These are phyloP conservation scores for Pecten maximus DNA, from an alignment of 2,888 invertebrate species.

Conservation along the genomic window DNA sequence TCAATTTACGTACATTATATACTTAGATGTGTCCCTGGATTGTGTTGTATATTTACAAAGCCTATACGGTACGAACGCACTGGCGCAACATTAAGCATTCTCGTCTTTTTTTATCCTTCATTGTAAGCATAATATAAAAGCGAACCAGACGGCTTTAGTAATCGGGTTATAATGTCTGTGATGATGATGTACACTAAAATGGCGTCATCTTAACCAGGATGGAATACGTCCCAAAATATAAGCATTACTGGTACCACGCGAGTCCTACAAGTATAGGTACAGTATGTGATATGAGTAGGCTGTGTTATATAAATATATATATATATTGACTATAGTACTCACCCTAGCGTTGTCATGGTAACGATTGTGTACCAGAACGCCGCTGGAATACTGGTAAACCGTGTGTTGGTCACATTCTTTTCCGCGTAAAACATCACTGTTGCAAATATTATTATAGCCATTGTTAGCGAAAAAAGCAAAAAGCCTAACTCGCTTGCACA, in stretches of 20 bases:
- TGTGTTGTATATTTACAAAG: not conserved
- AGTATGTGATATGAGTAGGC: not conserved
- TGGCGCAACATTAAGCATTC: not conserved
- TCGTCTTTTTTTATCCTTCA: not conserved
- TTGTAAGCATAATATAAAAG: not conserved
- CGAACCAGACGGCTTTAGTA: not conserved
- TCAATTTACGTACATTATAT: not conserved
- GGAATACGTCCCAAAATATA: not conserved
- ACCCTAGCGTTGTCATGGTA: conserved; percentile 99
- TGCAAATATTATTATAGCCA: conserved; percentile 99
- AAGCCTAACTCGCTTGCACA: conserved; percentile 99
- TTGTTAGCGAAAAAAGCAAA: conserved; percentile 98
- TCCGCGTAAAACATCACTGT: conserved; percentile 99
- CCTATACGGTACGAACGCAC: not conserved
- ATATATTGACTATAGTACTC: conserved; percentile 84
- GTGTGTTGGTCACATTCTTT: conserved; percentile 97
- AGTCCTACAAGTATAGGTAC: not conserved
- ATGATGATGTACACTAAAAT: not conserved
- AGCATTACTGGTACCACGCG: not conserved
- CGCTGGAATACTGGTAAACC: conserved; percentile 99
- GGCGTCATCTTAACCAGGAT: not conserved
- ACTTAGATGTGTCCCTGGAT: not conserved
- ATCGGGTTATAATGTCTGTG: not conserved
- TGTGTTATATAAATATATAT: conserved; percentile 39
- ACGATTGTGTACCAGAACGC: conserved; percentile 99